Conservation (phyloP, 2,797 vertebrate genomes). For the Paguma larvata region DNA sequence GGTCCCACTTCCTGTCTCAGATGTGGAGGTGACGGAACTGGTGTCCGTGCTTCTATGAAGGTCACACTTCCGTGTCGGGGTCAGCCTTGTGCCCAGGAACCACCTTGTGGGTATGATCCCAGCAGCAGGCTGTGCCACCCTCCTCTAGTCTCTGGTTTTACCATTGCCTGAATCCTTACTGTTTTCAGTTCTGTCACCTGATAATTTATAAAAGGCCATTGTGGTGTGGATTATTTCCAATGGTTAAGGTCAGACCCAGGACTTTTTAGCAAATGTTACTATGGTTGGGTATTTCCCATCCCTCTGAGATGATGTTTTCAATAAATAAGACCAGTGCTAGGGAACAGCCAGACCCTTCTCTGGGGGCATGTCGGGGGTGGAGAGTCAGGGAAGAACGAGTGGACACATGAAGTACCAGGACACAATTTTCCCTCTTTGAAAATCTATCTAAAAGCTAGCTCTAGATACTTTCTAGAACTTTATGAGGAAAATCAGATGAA, state of each 20-base stretch:
- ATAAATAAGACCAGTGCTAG: neutral
- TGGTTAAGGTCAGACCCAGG: fast-evolving
- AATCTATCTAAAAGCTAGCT: neutral
- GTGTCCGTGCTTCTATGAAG: fast-evolving
- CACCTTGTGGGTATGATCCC: neutral
- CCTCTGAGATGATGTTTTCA: neutral
- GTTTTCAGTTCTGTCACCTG: neutral
- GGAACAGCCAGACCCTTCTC: neutral
- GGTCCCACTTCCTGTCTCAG: fast-evolving
- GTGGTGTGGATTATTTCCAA: neutral
- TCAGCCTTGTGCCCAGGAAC: fast-evolving
- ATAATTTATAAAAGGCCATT: neutral
- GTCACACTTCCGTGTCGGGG: fast-evolving
- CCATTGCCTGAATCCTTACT: neutral
- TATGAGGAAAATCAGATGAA: neutral
- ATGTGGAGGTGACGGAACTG: fast-evolving
- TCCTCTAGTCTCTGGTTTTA: neutral
- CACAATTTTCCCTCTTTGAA: neutral
- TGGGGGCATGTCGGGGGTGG: neutral
- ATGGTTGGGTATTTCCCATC: too few species aligned
- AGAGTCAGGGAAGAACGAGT: fast-evolving
- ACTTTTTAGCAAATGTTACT: neutral
- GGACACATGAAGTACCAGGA: neutral
- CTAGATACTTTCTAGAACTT: neutral
- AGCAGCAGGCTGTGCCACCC: neutral